Evolutionary conservation across 2,113 vertebrate species (phyloP), one percentile per base, ranked within the genome.

Genomic region (Meriones unguiculatus): DNA sequence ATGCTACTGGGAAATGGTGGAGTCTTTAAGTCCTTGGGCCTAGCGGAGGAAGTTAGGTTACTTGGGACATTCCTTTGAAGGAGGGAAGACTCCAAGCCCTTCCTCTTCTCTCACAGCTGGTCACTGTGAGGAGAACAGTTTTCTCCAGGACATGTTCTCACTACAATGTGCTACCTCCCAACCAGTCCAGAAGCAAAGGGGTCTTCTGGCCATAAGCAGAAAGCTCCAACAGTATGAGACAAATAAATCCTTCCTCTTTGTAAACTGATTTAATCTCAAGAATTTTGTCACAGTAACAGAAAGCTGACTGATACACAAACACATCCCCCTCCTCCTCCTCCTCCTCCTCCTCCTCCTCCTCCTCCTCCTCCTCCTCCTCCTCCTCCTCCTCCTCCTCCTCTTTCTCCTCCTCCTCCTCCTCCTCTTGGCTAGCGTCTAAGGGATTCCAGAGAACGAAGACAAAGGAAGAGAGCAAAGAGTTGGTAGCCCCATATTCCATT

Each of bases 351-450:
- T 28, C 59, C 41, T 59, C 4, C 50, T 28, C 64, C 88, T 54
- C 50, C 57, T 50, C 70, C 50, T 28, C 64, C 88, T 54, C 50
- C 50, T 28, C 64, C 88, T 54, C 50, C 50, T 28, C 64, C 88
- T 54, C 50, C 50, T 35, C 10, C 65, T 81, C n/a, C 57, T 50
- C 70, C 50, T 28, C 64, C 88, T 54, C 50, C 50, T 28, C 64
- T n/a, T n/a, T n/a, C 88, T 54, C 50, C 50, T 28, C 64, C 88
- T 54, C 50, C 50, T 28, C 59, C 41, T 59, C 4, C 50, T 28
- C 64, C 88, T 54, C 50, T 78, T 93, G 75, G 35, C 77, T 82
- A 86, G 20, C 22, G 64, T 82, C 82, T 95, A 54, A 46, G 77
- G 78, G 52, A 52, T 46, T 89, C 65, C 65, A 88, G 85, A 72